Conservation (phyloP, 92 coral and sea anemone species). For the Montipora capitata region DNA sequence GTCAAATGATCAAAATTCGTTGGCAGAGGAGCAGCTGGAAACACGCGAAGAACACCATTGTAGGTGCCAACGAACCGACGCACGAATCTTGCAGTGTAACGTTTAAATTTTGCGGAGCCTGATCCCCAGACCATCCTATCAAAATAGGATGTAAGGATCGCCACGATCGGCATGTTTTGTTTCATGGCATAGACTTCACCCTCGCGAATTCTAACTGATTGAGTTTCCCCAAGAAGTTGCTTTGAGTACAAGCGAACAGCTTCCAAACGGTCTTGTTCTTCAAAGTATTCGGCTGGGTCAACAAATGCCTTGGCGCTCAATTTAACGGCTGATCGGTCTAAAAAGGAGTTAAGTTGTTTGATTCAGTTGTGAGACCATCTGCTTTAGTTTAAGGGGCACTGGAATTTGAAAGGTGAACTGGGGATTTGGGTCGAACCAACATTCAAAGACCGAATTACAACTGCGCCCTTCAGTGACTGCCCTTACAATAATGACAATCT, state of each 20-base stretch:
- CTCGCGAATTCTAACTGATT: not conserved
- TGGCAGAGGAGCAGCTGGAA: conserved; percentile 88
- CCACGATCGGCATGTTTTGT: not conserved
- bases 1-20: conserved; percentile 78
- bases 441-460: too few relatives aligned
- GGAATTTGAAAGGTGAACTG: too few relatives aligned
- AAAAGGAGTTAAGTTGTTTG: not conserved
- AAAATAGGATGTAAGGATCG: conserved; percentile 29
- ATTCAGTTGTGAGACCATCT: too few relatives aligned
- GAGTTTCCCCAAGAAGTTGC: conserved; percentile 43
- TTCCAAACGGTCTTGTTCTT: conserved; percentile 61
- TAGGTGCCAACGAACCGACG: conserved; percentile 86
- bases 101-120: conserved; percentile 10
- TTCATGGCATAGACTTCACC: not conserved
- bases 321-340: conserved; percentile 84
- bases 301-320: conserved; percentile 84
- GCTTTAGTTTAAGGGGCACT: too few relatives aligned
- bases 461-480: too few relatives aligned
- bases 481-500: too few relatives aligned
- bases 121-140: conserved; percentile 42
- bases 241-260: conserved; percentile 51
- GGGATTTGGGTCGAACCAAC: too few relatives aligned
- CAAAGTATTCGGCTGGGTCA: conserved; percentile 76
- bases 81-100: conserved; percentile 65
- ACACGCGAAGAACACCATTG: conserved; percentile 83